These are phyloP conservation scores for Saccopteryx bilineata DNA, from an alignment of 2,113 vertebrate species.

Conservation along the genomic window DNA sequence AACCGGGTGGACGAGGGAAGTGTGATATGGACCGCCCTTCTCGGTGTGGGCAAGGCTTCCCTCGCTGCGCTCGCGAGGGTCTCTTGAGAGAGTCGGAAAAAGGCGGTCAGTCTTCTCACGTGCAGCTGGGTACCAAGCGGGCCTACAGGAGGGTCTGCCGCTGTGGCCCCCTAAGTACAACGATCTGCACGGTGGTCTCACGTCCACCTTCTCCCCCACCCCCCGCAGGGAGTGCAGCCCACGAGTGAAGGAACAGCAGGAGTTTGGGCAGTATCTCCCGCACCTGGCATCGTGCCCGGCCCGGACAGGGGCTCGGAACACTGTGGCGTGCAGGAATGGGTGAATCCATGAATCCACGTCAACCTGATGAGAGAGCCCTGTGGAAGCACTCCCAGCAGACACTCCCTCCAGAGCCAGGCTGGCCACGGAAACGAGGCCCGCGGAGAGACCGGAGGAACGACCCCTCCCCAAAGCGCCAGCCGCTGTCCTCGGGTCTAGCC, in stretches of 20 bases:
- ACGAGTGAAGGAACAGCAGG: background rate
- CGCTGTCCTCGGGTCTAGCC: background rate
- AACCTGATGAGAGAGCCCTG: background rate
- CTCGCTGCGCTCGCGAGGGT: fast-evolving
- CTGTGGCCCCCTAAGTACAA: background rate
- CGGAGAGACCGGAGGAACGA: fast-evolving
- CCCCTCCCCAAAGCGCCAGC: background rate
- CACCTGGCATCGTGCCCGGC: too few species aligned
- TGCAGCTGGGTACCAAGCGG: too few species aligned
- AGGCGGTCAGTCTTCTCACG: background rate
- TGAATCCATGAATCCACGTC: too few species aligned
- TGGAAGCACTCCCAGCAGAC: background rate
- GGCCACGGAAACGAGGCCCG: background rate
- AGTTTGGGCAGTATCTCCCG: background rate
- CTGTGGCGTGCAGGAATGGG: fast-evolving
- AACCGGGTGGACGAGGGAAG: background rate
- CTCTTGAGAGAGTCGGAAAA: background rate
- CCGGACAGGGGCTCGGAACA: background rate
- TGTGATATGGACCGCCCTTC: background rate
- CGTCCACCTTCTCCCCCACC: background rate
- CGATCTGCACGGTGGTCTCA: background rate
- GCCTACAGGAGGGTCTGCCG: background rate
- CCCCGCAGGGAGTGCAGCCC: background rate
- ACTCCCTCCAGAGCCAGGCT: background rate
- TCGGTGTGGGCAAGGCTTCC: background rate